Conservation (phyloP, 2,797 vertebrate species). For the Decapterus maruadsi region DNA sequence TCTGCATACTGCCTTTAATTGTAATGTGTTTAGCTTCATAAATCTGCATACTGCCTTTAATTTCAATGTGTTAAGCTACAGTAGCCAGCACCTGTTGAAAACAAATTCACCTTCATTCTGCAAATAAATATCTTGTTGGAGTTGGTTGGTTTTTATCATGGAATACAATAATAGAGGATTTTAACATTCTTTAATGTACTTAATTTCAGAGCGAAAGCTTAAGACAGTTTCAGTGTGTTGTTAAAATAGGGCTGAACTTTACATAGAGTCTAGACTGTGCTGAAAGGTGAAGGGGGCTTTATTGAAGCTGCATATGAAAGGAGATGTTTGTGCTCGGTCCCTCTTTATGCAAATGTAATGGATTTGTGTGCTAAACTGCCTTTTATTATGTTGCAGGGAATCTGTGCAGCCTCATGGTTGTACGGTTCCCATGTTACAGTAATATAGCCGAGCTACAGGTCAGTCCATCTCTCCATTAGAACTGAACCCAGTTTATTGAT, state of each 20-base stretch:
- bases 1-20: too few relatives aligned
- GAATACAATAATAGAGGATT: background rate
- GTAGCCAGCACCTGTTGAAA: background rate
- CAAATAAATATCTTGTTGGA: too few relatives aligned
- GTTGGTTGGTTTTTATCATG: background rate
- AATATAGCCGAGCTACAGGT: too few relatives aligned
- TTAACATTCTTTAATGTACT: background rate
- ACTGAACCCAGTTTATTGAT: background rate
- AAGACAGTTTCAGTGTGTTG: background rate
- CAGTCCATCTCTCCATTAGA: background rate
- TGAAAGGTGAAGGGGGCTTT: background rate
- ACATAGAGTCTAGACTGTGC: background rate
- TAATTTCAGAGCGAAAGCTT: background rate
- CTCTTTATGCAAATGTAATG: too few relatives aligned
- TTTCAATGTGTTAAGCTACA: background rate
- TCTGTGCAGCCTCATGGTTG: background rate
- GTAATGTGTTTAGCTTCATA: too few relatives aligned
- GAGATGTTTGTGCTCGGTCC: background rate
- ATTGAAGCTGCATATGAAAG: background rate
- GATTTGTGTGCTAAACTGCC: background rate
- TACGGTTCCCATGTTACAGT: background rate
- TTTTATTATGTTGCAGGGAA: background rate
- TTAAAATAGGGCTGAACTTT: slow-evolving; percentile 1
- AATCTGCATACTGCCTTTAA: background rate
- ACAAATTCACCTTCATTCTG: background rate